These are phyloP conservation scores for Strix uralensis DNA, from an alignment of 2,113 vertebrate species.

Conservation along the genomic window DNA sequence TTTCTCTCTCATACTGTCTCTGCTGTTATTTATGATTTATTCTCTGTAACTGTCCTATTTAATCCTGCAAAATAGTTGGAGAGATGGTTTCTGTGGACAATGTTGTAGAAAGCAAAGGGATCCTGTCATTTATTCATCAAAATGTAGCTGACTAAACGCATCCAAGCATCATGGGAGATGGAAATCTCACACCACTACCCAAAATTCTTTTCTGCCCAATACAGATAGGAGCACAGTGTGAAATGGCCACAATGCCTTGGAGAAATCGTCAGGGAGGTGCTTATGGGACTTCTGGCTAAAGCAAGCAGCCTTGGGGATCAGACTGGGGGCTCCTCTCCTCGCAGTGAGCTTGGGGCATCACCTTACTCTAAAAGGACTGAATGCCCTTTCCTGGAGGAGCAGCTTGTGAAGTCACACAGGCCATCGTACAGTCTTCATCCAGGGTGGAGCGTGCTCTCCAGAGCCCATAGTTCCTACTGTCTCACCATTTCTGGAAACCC, in stretches of 20 bases:
- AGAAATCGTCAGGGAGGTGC: neutral
- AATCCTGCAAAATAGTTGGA: neutral
- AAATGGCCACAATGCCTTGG: neutral
- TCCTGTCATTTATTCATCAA: neutral
- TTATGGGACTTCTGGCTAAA: neutral
- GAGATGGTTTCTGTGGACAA: neutral
- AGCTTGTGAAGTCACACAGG: neutral
- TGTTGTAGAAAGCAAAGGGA: neutral
- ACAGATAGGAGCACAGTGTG: neutral
- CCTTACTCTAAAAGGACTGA: neutral
- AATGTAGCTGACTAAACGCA: neutral
- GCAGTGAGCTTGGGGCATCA: neutral
- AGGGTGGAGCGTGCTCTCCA: neutral
- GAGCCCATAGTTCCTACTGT: neutral
- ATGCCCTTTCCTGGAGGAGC: neutral
- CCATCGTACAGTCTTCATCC: fast-evolving
- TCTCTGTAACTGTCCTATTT: neutral
- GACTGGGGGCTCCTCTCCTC: neutral
- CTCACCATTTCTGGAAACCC: neutral
- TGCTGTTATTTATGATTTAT: slow-evolving; percentile 41
- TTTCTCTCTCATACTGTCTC: neutral
- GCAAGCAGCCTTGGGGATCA: neutral
- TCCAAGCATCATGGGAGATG: neutral
- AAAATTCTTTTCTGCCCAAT: neutral
- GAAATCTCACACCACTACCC: neutral